phyloP scores from a whole-genome alignment of 2,113 vertebrate genomes.

The Pardalotus punctatus region DNA sequence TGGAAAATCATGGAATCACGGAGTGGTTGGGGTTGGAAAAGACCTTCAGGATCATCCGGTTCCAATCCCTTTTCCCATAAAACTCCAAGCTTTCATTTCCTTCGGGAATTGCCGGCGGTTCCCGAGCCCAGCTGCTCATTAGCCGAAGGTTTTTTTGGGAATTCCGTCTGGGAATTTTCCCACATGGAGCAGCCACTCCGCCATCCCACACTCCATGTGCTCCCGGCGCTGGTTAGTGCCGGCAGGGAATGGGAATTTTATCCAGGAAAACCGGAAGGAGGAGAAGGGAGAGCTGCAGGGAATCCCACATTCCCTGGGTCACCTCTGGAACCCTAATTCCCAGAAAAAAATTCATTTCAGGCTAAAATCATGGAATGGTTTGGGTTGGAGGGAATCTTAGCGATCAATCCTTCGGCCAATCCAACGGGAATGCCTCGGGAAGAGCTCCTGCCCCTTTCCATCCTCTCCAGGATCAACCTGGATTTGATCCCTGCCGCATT shows the following conservation, averaged over 20 bases:
- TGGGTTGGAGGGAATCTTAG: neutral
- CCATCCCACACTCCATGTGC: accelerated
- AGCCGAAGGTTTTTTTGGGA: neutral
- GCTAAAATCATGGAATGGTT: too few relatives aligned
- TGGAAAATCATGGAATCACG: neutral
- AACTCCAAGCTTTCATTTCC: neutral
- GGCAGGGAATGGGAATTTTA: neutral
- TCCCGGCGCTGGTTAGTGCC: accelerated
- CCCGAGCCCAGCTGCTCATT: neutral
- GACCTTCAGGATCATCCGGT: neutral
- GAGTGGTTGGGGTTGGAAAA: neutral
- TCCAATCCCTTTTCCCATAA: neutral
- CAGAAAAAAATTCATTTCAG: neutral
- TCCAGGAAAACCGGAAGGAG: accelerated
- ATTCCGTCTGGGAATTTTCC: neutral
- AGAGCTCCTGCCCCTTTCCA: neutral
- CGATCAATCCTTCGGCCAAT: accelerated
- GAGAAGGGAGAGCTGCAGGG: neutral
- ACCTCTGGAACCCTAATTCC: neutral
- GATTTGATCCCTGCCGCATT: neutral
- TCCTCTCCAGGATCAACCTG: neutral
- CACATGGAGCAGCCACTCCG: neutral
- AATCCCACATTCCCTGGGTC: neutral
- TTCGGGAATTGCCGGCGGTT: neutral
- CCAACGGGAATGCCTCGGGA: neutral